Conservation (phyloP, 2,888 invertebrate species). For the Lycaena phlaeas region DNA sequence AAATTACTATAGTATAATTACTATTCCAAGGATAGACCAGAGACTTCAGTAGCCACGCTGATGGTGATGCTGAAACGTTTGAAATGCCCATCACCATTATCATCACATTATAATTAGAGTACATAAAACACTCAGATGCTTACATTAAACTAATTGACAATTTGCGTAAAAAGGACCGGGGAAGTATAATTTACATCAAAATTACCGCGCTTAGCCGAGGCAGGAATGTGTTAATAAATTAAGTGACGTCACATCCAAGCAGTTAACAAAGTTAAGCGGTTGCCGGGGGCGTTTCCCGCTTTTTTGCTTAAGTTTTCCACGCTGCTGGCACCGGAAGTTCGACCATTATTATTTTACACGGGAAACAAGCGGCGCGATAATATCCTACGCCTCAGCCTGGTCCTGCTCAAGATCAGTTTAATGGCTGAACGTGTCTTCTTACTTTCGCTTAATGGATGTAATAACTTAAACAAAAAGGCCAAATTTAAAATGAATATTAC, state of each 20-base stretch:
- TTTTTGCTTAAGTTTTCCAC: constrained; percentile 68
- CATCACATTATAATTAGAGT: no score
- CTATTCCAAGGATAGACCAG: no score
- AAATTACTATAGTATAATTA: no score
- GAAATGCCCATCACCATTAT: no score
- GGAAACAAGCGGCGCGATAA: constrained; percentile 74
- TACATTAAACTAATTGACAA: constrained; percentile 26
- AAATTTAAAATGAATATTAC: constrained; percentile 47
- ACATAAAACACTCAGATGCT: no score
- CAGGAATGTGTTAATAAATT: constrained; percentile 71
- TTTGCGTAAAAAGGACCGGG: constrained; percentile 35
- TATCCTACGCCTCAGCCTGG: constrained; percentile 57
- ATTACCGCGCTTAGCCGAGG: constrained; percentile 41
- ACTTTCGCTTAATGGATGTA: constrained; percentile 67
- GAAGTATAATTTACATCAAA: constrained; percentile 51
- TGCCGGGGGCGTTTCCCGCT: constrained; percentile 65
- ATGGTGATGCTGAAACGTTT: no score
- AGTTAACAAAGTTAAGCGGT: constrained; percentile 57
- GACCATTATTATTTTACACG: constrained; percentile 74
- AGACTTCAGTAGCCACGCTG: no score
- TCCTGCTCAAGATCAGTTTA: constrained; percentile 50
- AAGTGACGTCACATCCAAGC: constrained; percentile 66
- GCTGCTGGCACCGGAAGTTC: constrained; percentile 74
- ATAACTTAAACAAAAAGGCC: constrained; percentile 63
- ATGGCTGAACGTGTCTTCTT: constrained; percentile 68